Conservation (phyloP, 1,140 invertebrate genomes). For the Lepidurus arcticus region DNA sequence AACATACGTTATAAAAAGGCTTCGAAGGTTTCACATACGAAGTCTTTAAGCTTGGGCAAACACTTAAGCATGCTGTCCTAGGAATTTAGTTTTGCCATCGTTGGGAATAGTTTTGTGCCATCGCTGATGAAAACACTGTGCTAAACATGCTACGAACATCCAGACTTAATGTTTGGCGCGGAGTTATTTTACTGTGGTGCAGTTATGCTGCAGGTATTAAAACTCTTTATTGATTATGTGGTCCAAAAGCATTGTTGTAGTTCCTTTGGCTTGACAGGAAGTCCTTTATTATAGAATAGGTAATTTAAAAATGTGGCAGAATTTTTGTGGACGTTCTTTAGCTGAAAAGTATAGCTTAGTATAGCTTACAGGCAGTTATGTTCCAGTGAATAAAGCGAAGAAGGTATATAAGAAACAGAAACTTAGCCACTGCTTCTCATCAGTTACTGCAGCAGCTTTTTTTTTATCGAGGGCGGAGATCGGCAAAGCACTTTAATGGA, state of each 20-base stretch:
- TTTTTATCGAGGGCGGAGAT: constrained; percentile 8
- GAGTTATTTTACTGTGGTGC: not conserved
- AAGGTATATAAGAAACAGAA: not conserved
- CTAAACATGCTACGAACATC: not conserved
- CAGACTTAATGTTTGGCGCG: not conserved
- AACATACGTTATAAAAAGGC: not conserved
- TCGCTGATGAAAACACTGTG: not conserved
- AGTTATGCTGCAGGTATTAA: not conserved
- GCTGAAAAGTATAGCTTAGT: not conserved
- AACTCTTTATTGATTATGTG: not conserved
- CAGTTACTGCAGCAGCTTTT: not conserved
- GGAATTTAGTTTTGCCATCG: not conserved
- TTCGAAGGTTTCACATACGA: not conserved
- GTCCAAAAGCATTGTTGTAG: not conserved
- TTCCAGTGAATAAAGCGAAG: not conserved
- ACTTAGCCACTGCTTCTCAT: not conserved
- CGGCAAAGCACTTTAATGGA: constrained; percentile 15
- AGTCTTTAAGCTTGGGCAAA: not conserved
- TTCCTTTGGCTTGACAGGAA: not conserved
- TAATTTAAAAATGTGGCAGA: too few relatives aligned
- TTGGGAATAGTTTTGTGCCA: not conserved
- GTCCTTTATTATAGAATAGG: too few relatives aligned
- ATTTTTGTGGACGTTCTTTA: too few relatives aligned
- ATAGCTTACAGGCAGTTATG: not conserved
- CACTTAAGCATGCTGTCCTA: not conserved